Conservation (phyloP, 2,797 vertebrate species). For the Gymnothorax reevesii region DNA sequence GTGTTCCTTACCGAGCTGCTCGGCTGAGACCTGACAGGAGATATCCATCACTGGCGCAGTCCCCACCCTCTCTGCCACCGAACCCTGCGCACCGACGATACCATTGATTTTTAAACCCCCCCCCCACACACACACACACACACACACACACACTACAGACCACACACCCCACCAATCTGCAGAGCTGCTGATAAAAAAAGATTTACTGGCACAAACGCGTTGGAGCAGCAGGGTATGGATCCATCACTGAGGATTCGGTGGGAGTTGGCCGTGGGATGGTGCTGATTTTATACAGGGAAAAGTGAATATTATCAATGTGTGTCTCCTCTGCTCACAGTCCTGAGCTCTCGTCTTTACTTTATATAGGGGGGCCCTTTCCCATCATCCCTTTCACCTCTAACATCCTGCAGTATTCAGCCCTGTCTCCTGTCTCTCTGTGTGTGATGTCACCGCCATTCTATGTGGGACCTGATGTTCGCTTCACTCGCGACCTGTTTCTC, state of each 20-base stretch:
- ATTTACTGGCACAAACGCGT: background rate
- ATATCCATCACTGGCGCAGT: background rate
- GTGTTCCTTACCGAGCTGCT: background rate
- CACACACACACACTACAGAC: too few relatives aligned
- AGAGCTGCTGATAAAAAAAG: conserved; percentile 20
- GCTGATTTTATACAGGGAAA: background rate
- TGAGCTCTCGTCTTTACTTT: too few relatives aligned
- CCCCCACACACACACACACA: background rate
- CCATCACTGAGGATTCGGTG: background rate
- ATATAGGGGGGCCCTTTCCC: too few relatives aligned
- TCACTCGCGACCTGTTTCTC: too few relatives aligned
- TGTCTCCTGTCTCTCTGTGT: too few relatives aligned
- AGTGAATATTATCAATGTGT: background rate
- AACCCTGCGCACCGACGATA: background rate
- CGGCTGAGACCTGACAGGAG: conserved; percentile 6
- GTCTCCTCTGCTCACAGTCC: background rate
- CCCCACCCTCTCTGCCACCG: background rate
- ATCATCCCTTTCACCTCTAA: too few relatives aligned
- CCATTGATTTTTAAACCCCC: conserved; percentile 13
- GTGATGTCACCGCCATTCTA: too few relatives aligned
- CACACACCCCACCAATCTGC: background rate
- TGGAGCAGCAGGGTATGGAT: background rate
- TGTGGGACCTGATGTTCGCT: too few relatives aligned
- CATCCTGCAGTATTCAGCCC: too few relatives aligned
- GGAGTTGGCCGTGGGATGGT: background rate